phyloP scores from a whole-genome alignment of 2,888 invertebrate genomes.

The Hipparchia semele region DNA sequence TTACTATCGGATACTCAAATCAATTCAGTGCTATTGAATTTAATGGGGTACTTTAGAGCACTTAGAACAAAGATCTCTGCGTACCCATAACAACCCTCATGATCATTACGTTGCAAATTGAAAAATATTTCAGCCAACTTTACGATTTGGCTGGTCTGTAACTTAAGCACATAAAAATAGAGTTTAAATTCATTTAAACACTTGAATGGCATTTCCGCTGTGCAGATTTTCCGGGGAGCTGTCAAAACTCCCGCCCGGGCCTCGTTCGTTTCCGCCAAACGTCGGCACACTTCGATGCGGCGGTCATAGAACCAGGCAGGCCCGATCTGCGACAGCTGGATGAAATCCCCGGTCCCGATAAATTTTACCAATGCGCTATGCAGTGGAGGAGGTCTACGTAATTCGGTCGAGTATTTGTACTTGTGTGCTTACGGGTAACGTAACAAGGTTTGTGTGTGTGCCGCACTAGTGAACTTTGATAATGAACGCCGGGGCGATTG shows the following conservation, averaged over 20 bases:
- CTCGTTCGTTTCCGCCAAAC: conserved; percentile 65
- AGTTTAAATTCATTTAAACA: conserved; percentile 23
- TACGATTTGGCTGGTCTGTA: background rate
- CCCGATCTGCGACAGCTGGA: conserved; percentile 53
- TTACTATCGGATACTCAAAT: conserved; percentile 9
- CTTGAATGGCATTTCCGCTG: conserved; percentile 55
- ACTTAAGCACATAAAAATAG: conserved; percentile 11
- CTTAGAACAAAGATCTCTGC: conserved; percentile 32
- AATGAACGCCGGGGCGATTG: conserved; percentile 77
- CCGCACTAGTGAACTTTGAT: conserved; percentile 81
- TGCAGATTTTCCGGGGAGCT: conserved; percentile 74
- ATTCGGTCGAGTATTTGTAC: conserved; percentile 48
- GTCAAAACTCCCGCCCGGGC: conserved; percentile 67
- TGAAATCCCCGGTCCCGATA: conserved; percentile 33
- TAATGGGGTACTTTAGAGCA: conserved; percentile 25
- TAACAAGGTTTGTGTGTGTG: conserved; percentile 57
- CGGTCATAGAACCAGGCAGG: conserved; percentile 48
- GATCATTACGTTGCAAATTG: conserved; percentile 27
- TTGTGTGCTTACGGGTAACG: conserved; percentile 37
- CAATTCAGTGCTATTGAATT: conserved; percentile 20
- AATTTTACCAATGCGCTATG: conserved; percentile 34
- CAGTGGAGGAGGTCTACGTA: conserved; percentile 52
- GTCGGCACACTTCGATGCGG: conserved; percentile 64
- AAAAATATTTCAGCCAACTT: conserved; percentile 6
- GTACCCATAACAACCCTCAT: conserved; percentile 28